Percentiles rank a stretch among this genome's conserved stretches.
Evolutionary conservation across 2,797 vertebrate species (phyloP).

Genomic region (Myotis planiceps): DNA sequence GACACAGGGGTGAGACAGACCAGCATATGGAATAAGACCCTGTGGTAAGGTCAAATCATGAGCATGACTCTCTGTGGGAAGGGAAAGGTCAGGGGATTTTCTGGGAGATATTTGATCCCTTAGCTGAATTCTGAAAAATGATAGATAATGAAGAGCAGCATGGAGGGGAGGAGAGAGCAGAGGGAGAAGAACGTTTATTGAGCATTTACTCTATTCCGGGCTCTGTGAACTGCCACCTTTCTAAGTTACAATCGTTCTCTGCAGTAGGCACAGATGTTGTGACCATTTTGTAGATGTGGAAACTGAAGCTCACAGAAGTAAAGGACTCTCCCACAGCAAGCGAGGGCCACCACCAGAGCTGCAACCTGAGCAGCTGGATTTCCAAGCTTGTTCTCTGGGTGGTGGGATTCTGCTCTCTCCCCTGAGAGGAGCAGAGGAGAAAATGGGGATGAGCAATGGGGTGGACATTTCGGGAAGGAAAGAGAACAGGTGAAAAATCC

Average conservation of each 20-base stretch:
- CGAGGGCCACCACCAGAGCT: background rate
- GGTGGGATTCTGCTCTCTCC: background rate
- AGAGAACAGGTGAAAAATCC: background rate
- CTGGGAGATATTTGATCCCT: background rate
- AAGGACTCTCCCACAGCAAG: background rate
- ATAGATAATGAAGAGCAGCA: background rate
- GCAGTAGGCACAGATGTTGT: background rate
- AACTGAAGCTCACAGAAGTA: background rate
- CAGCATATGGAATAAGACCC: background rate
- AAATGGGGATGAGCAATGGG: background rate
- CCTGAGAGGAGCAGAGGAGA: background rate
- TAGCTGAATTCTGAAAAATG: background rate
- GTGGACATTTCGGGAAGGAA: background rate
- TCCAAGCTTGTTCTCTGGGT: background rate
- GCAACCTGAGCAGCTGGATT: background rate
- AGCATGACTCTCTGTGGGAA: background rate
- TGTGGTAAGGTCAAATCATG: background rate
- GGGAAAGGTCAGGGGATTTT: background rate
- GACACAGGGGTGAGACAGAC: background rate
- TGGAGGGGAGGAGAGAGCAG: rapidly evolving
- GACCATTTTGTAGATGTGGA: background rate
- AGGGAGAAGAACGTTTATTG: background rate
- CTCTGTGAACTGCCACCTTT: background rate
- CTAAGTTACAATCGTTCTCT: background rate
- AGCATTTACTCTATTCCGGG: background rate